Conservation (phyloP, 2,113 vertebrate genomes). For the Scophthalmus maximus region DNA sequence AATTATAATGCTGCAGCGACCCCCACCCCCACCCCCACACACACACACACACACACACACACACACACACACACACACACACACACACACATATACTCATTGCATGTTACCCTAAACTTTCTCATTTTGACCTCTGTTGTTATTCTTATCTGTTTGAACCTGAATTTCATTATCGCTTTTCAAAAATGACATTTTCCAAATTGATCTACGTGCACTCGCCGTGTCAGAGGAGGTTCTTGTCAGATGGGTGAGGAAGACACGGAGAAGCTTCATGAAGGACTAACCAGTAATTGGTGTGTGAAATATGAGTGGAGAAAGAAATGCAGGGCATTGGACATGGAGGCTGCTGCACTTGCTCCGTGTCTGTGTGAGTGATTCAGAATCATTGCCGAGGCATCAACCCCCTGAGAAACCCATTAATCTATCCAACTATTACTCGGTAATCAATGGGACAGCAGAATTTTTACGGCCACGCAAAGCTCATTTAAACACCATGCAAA, state of each 20-base stretch:
- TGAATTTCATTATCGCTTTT: constrained; percentile 32
- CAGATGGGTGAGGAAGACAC: constrained; percentile 15
- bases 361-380: constrained; percentile 64
- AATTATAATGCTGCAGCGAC: constrained; percentile 30
- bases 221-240: constrained; percentile 12
- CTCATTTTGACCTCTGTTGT: constrained; percentile 25
- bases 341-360: constrained; percentile 54
- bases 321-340: constrained; percentile 64
- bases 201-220: constrained; percentile 14
- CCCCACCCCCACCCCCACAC: not conserved
- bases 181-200: constrained; percentile 35
- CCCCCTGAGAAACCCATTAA: constrained; percentile 71
- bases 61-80: too few species aligned
- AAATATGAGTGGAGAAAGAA: constrained; percentile 64
- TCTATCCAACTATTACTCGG: constrained; percentile 73
- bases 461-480: constrained; percentile 64
- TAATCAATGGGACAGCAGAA: constrained; percentile 75
- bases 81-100: not conserved
- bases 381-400: constrained; percentile 67
- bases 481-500: constrained; percentile 72
- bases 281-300: constrained; percentile 58
- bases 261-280: constrained; percentile 24
- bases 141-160: not conserved
- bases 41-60: too few species aligned
- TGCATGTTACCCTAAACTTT: constrained; percentile 25